These are phyloP conservation scores for Atherinomorus stipes DNA, from an alignment of 2,113 vertebrate species.

Conservation along the genomic window DNA sequence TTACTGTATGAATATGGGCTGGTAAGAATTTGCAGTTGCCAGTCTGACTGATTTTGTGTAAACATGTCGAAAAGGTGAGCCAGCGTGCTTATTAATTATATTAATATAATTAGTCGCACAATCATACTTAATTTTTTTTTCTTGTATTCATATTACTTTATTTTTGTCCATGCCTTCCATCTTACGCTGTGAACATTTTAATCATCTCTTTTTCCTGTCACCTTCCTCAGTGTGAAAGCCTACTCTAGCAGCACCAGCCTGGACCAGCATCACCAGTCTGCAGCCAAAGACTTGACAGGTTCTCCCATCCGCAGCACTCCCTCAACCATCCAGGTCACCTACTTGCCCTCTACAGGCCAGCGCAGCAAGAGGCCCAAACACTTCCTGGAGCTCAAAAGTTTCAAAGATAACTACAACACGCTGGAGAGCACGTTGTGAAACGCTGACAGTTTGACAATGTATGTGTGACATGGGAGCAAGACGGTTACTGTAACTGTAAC, in stretches of 20 bases:
- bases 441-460: not conserved
- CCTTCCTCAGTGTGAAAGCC: conserved; percentile 75
- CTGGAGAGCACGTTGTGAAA: conserved; percentile 93
- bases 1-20: not conserved
- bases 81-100: no score
- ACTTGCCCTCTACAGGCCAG: conserved; percentile 94
- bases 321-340: conserved; percentile 96
- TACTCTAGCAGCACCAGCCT: conserved; percentile 83
- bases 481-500: not conserved
- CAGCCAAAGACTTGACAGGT: conserved; percentile 93
- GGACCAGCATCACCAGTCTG: conserved; percentile 92
- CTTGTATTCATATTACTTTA: not conserved
- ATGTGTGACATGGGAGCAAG: not conserved
- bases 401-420: conserved; percentile 98
- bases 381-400: conserved; percentile 97
- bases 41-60: no score
- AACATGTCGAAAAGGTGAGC: no score
- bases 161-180: not conserved
- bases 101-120: no score
- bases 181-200: not conserved
- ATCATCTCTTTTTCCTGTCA: not conserved
- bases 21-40: not conserved
- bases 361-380: conserved; percentile 98
- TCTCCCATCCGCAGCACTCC: conserved; percentile 80
- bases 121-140: no score